Percentiles rank a stretch among this genome's conserved stretches.
These are phyloP conservation scores for Brienomyrus brachyistius DNA, from an alignment of 2,113 vertebrate species.

Conservation along the genomic window DNA sequence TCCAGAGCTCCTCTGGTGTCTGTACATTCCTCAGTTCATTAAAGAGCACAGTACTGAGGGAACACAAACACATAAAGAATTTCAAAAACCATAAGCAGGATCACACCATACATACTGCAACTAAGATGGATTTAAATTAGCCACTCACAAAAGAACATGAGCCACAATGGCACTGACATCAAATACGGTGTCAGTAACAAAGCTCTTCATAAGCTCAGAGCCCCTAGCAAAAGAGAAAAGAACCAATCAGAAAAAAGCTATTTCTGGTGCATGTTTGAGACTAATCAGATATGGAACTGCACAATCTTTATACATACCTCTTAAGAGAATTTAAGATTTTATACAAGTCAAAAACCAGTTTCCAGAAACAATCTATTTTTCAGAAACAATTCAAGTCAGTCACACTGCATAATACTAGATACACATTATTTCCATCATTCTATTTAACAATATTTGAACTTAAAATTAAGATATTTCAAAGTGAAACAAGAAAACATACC, in stretches of 20 bases:
- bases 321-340: not conserved
- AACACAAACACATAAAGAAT: not conserved
- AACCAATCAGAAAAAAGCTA: not conserved
- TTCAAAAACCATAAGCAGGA: not conserved
- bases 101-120: not conserved
- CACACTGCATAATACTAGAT: not conserved
- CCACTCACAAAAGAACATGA: slow-evolving; percentile 87
- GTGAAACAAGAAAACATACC: slow-evolving; percentile 52
- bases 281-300: not conserved
- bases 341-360: not conserved
- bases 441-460: not conserved
- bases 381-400: not conserved
- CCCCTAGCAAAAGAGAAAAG: slow-evolving; percentile 55
- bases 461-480: not conserved
- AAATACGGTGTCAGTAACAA: slow-evolving; percentile 80
- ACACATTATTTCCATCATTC: not conserved
- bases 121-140: not conserved
- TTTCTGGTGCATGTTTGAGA: not conserved
- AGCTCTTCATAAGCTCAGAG: slow-evolving; percentile 67
- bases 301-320: not conserved
- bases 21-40: slow-evolving; percentile 84
- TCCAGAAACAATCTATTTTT: not conserved
- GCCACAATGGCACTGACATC: slow-evolving; percentile 80
- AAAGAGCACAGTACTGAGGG: slow-evolving; percentile 75
- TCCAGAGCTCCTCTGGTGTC: slow-evolving; percentile 66